A percentile compares a stretch with the other conserved stretches of the same genome.
These are phyloP conservation scores for Staurois parvus DNA, from an alignment of 2,797 vertebrate species.

Conservation along the genomic window DNA sequence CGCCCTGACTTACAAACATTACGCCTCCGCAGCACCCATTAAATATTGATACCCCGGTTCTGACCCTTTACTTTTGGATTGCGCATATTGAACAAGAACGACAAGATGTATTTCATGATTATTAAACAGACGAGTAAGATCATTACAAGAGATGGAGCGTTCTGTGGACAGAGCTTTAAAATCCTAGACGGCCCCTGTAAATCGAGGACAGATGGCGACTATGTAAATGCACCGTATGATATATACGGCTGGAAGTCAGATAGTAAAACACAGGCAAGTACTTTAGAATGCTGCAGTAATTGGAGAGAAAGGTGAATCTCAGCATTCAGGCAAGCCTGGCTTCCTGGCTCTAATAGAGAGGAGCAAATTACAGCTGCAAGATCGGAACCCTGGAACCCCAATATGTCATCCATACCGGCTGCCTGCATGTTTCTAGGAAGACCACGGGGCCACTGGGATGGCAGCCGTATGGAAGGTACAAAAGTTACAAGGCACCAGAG, in stretches of 20 bases:
- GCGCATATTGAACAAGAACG: background rate
- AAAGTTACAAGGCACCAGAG: no score
- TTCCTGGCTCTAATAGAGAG: constrained; percentile 32
- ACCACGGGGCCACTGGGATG: background rate
- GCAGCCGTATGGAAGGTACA: no score
- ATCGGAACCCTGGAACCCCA: constrained; percentile 14
- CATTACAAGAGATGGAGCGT: background rate
- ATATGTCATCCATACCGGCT: background rate
- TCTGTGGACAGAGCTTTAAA: background rate
- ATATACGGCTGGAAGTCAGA: constrained; percentile 9
- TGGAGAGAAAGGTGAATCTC: constrained; percentile 25
- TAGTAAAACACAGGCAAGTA: background rate
- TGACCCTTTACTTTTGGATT: background rate
- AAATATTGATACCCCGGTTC: background rate
- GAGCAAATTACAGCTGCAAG: constrained; percentile 34
- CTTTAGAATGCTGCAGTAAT: constrained; percentile 16
- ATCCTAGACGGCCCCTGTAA: background rate
- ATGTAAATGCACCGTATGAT: constrained; percentile 24
- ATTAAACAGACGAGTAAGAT: background rate
- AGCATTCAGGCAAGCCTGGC: constrained; percentile 12
- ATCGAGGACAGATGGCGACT: constrained; percentile 38
- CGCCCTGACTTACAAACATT: no score
- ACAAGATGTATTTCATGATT: background rate
- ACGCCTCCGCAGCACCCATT: no score
- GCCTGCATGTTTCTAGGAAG: background rate